phyloP scores from a whole-genome alignment of 2,113 vertebrate genomes.

The Oryzias javanicus region DNA sequence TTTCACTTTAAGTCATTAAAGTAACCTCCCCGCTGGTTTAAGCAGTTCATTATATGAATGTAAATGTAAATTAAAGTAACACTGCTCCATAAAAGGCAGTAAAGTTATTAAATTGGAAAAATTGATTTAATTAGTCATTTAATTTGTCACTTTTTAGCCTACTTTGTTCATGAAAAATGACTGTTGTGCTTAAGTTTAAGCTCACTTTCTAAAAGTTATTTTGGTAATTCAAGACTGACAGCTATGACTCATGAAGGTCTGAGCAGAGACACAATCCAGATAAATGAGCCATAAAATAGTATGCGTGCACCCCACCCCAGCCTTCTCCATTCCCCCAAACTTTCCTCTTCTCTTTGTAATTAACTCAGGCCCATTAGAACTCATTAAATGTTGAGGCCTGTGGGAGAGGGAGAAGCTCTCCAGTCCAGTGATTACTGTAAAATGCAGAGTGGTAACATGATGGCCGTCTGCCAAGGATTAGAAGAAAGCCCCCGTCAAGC shows the following conservation, averaged over 20 bases:
- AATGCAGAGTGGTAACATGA: conserved; percentile 52
- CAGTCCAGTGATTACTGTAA: conserved; percentile 55
- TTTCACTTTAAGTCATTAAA: no score
- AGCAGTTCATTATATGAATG: no score
- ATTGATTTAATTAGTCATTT: no score
- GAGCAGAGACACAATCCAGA: conserved; percentile 16
- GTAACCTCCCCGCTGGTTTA: no score
- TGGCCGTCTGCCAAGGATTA: conserved; percentile 61
- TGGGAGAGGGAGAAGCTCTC: conserved; percentile 13
- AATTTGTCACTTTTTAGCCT: no score
- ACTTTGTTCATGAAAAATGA: no score
- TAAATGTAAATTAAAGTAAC: no score
- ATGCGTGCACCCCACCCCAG: conserved; percentile 10
- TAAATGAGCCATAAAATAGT: conserved; percentile 48
- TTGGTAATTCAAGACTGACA: conserved; percentile 34
- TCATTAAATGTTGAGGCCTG: conserved; percentile 51
- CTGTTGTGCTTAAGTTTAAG: background rate
- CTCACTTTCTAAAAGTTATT: conserved; percentile 39
- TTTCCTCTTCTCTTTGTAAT: conserved; percentile 52
- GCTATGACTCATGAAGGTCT: conserved; percentile 46
- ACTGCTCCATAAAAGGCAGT: no score
- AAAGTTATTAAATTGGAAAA: no score
- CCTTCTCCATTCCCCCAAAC: conserved; percentile 37
- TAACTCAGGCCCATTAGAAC: conserved; percentile 54
- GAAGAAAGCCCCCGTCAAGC: background rate